These are phyloP conservation scores for Nasonia longicornis DNA, from an alignment of 1,140 invertebrate species.

Conservation along the genomic window DNA sequence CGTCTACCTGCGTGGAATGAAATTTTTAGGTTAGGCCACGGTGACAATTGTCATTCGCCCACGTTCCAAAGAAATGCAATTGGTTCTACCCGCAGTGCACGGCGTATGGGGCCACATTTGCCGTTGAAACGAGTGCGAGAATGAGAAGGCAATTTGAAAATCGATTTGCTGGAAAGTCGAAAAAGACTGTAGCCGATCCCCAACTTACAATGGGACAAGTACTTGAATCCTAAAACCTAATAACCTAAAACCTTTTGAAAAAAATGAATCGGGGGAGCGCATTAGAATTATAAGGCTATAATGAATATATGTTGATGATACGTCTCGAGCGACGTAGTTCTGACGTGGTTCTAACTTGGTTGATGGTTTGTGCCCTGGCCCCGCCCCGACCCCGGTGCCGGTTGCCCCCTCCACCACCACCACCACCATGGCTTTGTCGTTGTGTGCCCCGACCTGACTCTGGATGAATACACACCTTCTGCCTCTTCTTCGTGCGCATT, in stretches of 20 bases:
- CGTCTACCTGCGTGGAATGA: background rate
- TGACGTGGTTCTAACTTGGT: conserved; percentile 65
- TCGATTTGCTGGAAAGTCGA: conserved; percentile 39
- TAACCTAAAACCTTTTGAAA: background rate
- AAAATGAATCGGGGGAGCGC: background rate
- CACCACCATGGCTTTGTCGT: conserved; percentile 68
- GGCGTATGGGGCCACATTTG: background rate
- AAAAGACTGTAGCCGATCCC: conserved; percentile 39
- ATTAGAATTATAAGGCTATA: background rate
- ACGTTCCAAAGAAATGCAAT: background rate
- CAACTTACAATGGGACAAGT: too few relatives aligned
- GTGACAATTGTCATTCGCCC: too few relatives aligned
- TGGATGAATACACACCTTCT: conserved; percentile 57
- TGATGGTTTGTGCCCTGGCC: conserved; percentile 69
- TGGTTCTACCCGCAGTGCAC: background rate
- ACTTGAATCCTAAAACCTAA: background rate
- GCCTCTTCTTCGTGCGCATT: conserved; percentile 38
- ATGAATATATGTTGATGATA: conserved; percentile 2
- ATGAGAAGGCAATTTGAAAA: background rate
- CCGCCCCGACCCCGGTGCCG: conserved; percentile 66
- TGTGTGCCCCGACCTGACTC: conserved; percentile 57
- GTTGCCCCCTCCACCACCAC: conserved; percentile 68
- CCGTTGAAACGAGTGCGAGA: background rate
- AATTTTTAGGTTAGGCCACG: too few relatives aligned
- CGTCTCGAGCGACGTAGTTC: conserved; percentile 46